phyloP scores from a whole-genome alignment of 2,888 invertebrate species.

The Hyppa rectilinea region DNA sequence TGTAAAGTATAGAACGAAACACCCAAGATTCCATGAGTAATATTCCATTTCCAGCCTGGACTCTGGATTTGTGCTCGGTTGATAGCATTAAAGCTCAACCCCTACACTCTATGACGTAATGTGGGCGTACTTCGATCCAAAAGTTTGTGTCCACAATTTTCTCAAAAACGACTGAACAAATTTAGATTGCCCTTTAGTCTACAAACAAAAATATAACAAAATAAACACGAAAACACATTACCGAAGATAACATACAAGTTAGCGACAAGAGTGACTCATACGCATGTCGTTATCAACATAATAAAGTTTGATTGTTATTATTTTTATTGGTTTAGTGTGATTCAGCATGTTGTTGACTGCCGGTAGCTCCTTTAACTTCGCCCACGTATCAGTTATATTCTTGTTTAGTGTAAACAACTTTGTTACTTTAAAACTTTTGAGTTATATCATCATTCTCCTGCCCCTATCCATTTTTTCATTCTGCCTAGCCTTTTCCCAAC shows the following conservation, averaged over 20 bases:
- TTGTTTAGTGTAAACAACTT: slow-evolving; percentile 1
- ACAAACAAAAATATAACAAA: slow-evolving; percentile 9
- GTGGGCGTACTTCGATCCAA: neutral
- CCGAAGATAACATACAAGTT: slow-evolving; percentile 26
- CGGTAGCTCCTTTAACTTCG: slow-evolving; percentile 13
- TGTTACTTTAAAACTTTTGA: too few species aligned
- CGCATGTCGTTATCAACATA: slow-evolving; percentile 17
- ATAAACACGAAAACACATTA: slow-evolving; percentile 27
- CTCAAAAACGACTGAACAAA: neutral
- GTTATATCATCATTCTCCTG: too few species aligned
- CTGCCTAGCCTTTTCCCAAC: too few species aligned
- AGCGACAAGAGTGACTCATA: slow-evolving; percentile 41
- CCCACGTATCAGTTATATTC: slow-evolving; percentile 8
- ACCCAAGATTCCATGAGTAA: neutral
- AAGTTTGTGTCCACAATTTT: neutral
- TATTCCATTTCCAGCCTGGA: neutral
- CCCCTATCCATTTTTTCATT: too few species aligned
- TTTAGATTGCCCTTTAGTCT: neutral
- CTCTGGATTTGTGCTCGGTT: neutral
- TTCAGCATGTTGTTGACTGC: slow-evolving; percentile 17
- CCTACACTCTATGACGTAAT: neutral
- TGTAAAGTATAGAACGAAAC: too few species aligned
- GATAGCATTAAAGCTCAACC: neutral
- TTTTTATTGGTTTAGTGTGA: slow-evolving; percentile 33
- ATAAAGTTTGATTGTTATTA: slow-evolving; percentile 36